Conservation (phyloP, 2,113 vertebrate genomes). For the Hippocampus comes region DNA sequence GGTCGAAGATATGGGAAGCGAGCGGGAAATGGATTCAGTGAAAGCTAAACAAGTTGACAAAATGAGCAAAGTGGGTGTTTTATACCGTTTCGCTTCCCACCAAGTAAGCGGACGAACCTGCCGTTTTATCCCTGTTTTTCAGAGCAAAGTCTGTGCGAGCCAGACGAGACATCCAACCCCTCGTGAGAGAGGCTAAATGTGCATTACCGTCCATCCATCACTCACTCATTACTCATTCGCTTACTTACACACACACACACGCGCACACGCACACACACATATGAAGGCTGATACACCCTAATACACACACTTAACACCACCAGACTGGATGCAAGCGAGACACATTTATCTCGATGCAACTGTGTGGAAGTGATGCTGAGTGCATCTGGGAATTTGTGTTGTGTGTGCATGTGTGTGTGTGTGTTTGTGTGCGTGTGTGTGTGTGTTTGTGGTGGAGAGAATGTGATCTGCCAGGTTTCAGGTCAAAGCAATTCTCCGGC, state of each 20-base stretch:
- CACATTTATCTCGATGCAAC: constrained; percentile 68
- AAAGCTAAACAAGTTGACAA: constrained; percentile 31
- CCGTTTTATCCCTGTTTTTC: constrained; percentile 19
- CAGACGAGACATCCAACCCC: constrained; percentile 52
- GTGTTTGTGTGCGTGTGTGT: constrained; percentile 10
- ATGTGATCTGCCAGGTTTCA: constrained; percentile 56
- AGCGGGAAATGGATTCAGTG: constrained; percentile 27
- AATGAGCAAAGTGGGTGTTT: constrained; percentile 25
- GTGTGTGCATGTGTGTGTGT: constrained; percentile 9
- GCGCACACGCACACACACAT: background rate
- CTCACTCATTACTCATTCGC: constrained; percentile 69
- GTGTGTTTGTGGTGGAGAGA: constrained; percentile 30
- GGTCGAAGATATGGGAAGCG: constrained; percentile 19
- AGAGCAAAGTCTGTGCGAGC: constrained; percentile 20
- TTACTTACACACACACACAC: constrained; percentile 62
- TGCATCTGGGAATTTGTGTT: constrained; percentile 45
- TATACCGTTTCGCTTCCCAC: background rate
- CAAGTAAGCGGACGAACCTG: constrained; percentile 17
- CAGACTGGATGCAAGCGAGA: constrained; percentile 62
- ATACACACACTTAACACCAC: constrained; percentile 69
- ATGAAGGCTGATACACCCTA: constrained; percentile 61
- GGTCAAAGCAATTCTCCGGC: constrained; percentile 62
- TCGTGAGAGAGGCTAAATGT: constrained; percentile 59
- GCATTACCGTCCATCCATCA: constrained; percentile 71
- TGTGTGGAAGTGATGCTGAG: constrained; percentile 58